Conservation (phyloP, 2,888 invertebrate genomes). For the Drosophila neutralis region DNA sequence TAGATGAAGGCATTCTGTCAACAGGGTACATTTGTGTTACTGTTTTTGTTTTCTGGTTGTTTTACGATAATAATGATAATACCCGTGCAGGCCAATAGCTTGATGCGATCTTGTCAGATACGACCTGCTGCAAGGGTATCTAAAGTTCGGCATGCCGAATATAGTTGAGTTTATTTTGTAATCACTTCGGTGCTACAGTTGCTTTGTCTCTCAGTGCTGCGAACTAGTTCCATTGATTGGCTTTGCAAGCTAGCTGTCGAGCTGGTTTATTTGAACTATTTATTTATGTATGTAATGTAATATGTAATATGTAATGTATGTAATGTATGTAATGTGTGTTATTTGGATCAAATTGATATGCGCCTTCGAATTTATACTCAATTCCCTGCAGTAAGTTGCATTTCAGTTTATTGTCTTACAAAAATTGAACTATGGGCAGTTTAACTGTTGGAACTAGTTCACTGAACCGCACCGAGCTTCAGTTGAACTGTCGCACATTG, state of each 20-base stretch:
- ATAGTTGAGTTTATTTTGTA: not conserved
- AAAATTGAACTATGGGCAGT: slow-evolving; percentile 42
- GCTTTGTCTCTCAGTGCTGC: slow-evolving; percentile 11
- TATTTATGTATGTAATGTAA: slow-evolving; percentile 6
- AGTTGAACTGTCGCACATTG: slow-evolving; percentile 26
- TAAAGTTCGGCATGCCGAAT: slow-evolving; percentile 34
- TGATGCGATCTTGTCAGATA: not conserved
- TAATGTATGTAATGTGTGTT: not conserved
- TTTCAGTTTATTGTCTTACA: slow-evolving; percentile 58
- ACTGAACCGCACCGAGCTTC: slow-evolving; percentile 8
- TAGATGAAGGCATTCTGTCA: slow-evolving; percentile 81
- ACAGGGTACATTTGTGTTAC: slow-evolving; percentile 76
- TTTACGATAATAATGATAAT: slow-evolving; percentile 8
- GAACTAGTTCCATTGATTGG: slow-evolving; percentile 50
- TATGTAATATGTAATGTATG: not conserved
- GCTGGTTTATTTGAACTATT: slow-evolving; percentile 51
- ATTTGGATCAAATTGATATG: slow-evolving; percentile 52
- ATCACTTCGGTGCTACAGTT: slow-evolving; percentile 19
- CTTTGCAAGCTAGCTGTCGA: slow-evolving; percentile 40
- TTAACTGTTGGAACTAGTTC: slow-evolving; percentile 58
- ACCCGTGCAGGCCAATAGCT: slow-evolving; percentile 14
- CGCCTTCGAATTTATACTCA: slow-evolving; percentile 39
- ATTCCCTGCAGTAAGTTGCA: slow-evolving; percentile 48
- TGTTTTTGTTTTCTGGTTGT: slow-evolving; percentile 23
- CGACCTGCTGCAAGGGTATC: slow-evolving; percentile 31